These are phyloP conservation scores for Tadarida brasiliensis DNA, from an alignment of 2,797 vertebrate genomes.

Conservation along the genomic window DNA sequence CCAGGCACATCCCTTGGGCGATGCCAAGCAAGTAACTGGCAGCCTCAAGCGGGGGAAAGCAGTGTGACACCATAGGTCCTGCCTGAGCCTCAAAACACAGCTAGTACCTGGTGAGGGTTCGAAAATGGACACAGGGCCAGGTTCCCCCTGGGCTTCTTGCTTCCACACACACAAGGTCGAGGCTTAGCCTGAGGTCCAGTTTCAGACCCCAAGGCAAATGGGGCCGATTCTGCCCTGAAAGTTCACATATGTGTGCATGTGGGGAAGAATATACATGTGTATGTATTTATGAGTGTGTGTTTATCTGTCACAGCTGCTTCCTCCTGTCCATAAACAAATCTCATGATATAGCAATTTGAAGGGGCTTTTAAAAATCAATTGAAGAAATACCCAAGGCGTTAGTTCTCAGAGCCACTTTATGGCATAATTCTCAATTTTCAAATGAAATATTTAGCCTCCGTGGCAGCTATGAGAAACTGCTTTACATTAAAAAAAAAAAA, in stretches of 20 bases:
- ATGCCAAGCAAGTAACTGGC: background rate
- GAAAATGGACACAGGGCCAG: background rate
- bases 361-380: slow-evolving; percentile 75
- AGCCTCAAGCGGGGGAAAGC: background rate
- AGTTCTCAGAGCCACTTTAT: slow-evolving; percentile 67
- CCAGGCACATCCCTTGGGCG: background rate
- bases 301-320: background rate
- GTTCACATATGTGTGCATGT: fast-evolving
- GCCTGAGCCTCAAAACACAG: background rate
- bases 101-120: background rate
- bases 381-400: slow-evolving; percentile 66
- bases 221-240: background rate
- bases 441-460: slow-evolving; percentile 73
- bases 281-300: background rate
- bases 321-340: slow-evolving; percentile 28
- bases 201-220: background rate
- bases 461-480: slow-evolving; percentile 71
- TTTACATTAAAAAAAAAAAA: slow-evolving; percentile 64
- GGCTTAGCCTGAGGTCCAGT: no score
- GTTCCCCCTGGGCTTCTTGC: background rate
- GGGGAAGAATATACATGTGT: fast-evolving
- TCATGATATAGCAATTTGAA: slow-evolving; percentile 54
- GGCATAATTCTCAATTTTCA: slow-evolving; percentile 70
- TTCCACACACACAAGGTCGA: background rate
- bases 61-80: background rate